Evolutionary conservation across 35 echinoderm and acorn worm species (phyloP).

Genomic region (Chiridota heheva): DNA sequence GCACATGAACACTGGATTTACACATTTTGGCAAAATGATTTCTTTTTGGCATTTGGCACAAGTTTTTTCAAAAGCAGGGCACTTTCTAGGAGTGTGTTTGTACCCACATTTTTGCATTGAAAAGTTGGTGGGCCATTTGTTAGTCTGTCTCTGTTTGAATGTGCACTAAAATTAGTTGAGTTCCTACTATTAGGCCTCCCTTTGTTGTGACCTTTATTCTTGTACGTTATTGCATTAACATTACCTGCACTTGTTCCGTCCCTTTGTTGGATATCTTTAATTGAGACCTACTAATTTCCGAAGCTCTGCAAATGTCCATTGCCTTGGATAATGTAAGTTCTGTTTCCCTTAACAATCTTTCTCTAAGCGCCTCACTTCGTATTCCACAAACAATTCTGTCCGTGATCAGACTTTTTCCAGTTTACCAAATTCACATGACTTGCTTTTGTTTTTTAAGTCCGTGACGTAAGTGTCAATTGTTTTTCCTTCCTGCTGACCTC

Average conservation of each 20-base stretch:
- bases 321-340: slow-evolving; percentile 21
- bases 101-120: slow-evolving; percentile 25
- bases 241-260: background rate
- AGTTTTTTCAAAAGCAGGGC: slow-evolving; percentile 33
- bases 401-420: background rate
- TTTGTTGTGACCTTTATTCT: background rate
- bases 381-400: slow-evolving; percentile 38
- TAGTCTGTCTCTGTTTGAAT: background rate
- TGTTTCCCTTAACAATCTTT: slow-evolving; percentile 12
- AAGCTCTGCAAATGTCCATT: background rate
- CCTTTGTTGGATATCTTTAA: background rate
- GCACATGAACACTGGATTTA: background rate
- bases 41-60: slow-evolving; percentile 28
- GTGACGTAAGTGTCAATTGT: slow-evolving; percentile 19
- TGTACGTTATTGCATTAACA: background rate
- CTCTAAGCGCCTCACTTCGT: background rate
- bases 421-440: slow-evolving; percentile 31
- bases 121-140: background rate
- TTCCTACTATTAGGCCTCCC: background rate
- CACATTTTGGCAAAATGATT: slow-evolving; percentile 36
- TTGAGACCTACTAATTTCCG: background rate
- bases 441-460: slow-evolving; percentile 37
- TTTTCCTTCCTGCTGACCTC: slow-evolving; percentile 11
- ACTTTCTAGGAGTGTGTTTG: slow-evolving; percentile 16
- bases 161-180: background rate